Base-by-base conservation (phyloP, 2,113 vertebrate genomes). In the Urocitellus parryii region DNA sequence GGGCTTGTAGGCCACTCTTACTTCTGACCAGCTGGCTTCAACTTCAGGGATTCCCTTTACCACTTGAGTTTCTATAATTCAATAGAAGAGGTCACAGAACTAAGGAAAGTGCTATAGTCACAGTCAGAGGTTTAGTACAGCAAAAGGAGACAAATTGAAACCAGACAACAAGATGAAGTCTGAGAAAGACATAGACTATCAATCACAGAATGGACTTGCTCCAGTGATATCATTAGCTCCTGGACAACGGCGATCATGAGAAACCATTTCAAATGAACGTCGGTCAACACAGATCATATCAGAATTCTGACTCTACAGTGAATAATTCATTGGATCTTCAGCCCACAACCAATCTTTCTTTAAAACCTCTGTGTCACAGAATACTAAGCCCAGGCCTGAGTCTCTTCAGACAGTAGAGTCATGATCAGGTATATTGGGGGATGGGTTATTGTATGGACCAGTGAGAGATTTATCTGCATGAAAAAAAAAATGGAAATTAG, bases 261-360 rank as follows among this genome's bases (percentile, higher is more conserved):
- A 95, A 84, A 91, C 72, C 0, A 32, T 97, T 97, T 97, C 87
- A 94, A 74, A 96, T 72, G 67, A 94, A 80, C 58, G 51, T 67
- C 78, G 72, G 88, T 95, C 96, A 97, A 92, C 84, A 96, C 90
- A 77, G 90, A 42, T 34, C 86, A 42, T 51, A 45, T 63, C 14
- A 9, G n/a, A 53, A 77, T 45, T 90, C 80, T 45, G 56, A 80
- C 22, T 81, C 29, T n/a, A 18, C 8, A 2, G 18, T 29, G 18
- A 68, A 29, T 32, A 42, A 85, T 58, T 11, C 20, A 4, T 9
- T 51, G 53, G 18, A 9, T 56, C 18, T 58, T 72, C 25, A 84
- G 78, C 10, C 3, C 58, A 14, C 25, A 76, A 27, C 8, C 11
- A 24, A 8, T 14, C 18, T 34, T 61, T 45, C 11, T 1, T 2